Percentiles rank a stretch among this genome's conserved stretches.
These are phyloP conservation scores for Porites lobata DNA, from an alignment of 92 coral and sea anemone species.

Conservation along the genomic window DNA sequence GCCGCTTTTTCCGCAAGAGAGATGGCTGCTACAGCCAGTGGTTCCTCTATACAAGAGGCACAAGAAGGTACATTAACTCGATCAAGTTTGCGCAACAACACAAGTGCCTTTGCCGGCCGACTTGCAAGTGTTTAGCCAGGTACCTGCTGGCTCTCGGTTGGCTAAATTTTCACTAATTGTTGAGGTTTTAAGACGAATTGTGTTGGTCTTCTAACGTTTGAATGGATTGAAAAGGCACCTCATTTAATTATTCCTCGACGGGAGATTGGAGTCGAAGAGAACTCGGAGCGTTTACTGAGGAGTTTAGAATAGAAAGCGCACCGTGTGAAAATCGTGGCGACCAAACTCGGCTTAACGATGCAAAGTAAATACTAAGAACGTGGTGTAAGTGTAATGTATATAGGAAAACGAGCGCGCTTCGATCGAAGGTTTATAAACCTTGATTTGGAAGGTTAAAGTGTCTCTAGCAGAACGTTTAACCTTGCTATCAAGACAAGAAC, in stretches of 20 bases:
- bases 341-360: not conserved
- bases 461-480: not conserved
- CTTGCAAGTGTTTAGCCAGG: slow-evolving; percentile 31
- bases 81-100: not conserved
- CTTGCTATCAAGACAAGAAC: slow-evolving; percentile 1
- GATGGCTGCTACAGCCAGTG: not conserved
- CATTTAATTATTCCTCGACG: slow-evolving; percentile 22
- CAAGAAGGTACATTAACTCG: slow-evolving; percentile 9
- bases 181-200: not conserved
- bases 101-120: not conserved
- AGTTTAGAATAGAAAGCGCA: not conserved
- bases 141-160: slow-evolving; percentile 26
- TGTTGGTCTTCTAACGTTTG: not conserved
- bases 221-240: slow-evolving; percentile 20
- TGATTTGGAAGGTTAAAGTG: not conserved
- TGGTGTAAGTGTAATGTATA: not conserved
- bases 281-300: not conserved
- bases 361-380: slow-evolving; percentile 18
- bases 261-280: not conserved
- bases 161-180: not conserved
- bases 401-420: not conserved
- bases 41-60: not conserved
- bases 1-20: not conserved
- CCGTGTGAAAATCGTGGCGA: not conserved
- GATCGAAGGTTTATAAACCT: not conserved